Evolutionary conservation across 2,797 vertebrate genomes (phyloP), one percentile per base, ranked within the genome.

Genomic region (Clarias pachynema): DNA sequence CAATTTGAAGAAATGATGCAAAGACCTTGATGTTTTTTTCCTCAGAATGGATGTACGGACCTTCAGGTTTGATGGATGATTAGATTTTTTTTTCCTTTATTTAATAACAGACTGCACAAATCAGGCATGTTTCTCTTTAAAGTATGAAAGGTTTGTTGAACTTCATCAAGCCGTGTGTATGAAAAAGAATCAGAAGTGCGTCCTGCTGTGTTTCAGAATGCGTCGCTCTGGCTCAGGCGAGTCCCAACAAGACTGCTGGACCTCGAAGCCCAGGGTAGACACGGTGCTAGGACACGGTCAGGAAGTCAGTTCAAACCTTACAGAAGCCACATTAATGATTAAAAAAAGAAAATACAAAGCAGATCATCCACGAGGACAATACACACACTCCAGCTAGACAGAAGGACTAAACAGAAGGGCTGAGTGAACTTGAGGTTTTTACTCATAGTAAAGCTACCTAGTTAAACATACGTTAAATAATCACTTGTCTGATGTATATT

Each of bases 201-300:
- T 90, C 90, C 91, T 86, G 86, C 91, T 91, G 92, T 86, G 72
- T 91, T 91, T 90, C 87, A 94, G 93, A 95, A 94, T 92, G 93
- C 88, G 91, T 84, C 86, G 74, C 81, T 78, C 18, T 0, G 63
- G 79, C 49, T 40, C 44, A 31, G 59, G 91, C 92, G 90, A 90
- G 94, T 88, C 90, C 53, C 84, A 91, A 89, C 94, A 93, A 78
- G 93, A 89, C 18, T 56, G 68, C 78, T 68, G 78, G 89, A 86
- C 88, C 92, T 85, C 88, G 90, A 85, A 88, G 44, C 22, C 40
- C 18, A 12, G 82, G 53, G 70, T 5, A 26, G 70, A 74, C 70
- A 40, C 37, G 37, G 37, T 37, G 34, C 34, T 37, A 40, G 37
- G 79, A 29, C 34, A 10, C n/a, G 1, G 3, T 24, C 77, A 37